Conservation (phyloP, 2,113 vertebrate genomes). For the Apaloderma vittatum region DNA sequence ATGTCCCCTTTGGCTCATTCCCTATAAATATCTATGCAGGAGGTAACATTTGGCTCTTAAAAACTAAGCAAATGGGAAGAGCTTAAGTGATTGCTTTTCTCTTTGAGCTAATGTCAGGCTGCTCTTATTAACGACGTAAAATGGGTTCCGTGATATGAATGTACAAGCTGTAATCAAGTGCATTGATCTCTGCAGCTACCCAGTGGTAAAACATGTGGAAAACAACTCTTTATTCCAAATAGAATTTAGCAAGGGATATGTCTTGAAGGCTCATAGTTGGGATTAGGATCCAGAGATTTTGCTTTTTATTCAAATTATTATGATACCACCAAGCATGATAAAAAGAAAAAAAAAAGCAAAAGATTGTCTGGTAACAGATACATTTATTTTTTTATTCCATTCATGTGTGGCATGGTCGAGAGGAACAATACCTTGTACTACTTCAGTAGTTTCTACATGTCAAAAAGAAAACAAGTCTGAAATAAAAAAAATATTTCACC, state of each 20-base stretch:
- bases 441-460: background rate
- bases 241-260: background rate
- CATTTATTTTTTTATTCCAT: background rate
- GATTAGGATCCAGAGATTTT: background rate
- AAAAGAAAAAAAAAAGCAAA: background rate
- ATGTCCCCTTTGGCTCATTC: background rate
- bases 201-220: slow-evolving; percentile 27
- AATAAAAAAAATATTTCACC: background rate
- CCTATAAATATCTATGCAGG: slow-evolving; percentile 48
- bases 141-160: slow-evolving; percentile 56
- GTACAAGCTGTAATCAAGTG: slow-evolving; percentile 26
- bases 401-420: background rate
- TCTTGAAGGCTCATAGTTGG: background rate
- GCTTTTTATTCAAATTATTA: background rate
- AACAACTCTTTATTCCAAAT: background rate
- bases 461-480: background rate
- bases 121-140: slow-evolving; percentile 55
- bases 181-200: slow-evolving; percentile 30
- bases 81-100: slow-evolving; percentile 63
- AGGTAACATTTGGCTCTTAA: slow-evolving; percentile 54
- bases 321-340: background rate
- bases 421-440: background rate
- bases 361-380: background rate
- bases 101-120: slow-evolving; percentile 60
- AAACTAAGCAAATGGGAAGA: slow-evolving; percentile 64